Conservation (phyloP, 1,140 invertebrate species). For the Steinernema khuongi region DNA sequence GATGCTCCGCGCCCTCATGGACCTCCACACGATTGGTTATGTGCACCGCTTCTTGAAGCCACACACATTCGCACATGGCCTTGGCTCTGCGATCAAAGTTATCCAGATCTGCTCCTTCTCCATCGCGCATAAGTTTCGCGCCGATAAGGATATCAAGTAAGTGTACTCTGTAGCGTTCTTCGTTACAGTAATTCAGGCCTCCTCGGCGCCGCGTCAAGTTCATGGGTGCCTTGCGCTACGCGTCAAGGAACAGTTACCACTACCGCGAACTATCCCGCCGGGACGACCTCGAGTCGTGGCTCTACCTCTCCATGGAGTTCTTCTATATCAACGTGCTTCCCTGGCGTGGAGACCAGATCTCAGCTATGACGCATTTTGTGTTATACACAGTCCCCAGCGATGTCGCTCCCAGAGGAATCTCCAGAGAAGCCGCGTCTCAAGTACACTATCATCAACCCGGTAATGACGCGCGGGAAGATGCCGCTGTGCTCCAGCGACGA, state of each 20-base stretch:
- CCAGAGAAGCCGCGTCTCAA: no score
- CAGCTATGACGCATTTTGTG: no score
- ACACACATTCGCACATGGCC: neutral
- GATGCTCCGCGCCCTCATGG: conserved; percentile 11
- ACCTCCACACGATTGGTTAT: neutral
- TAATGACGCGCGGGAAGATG: no score
- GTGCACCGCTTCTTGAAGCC: conserved; percentile 9
- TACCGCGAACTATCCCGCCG: neutral
- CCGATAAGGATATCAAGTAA: neutral
- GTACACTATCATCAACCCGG: no score
- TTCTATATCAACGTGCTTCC: neutral
- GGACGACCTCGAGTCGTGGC: conserved; percentile 4
- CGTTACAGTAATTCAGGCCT: neutral
- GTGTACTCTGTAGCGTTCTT: neutral
- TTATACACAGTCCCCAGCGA: no score
- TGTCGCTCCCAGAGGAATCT: no score
- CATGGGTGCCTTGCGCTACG: neutral
- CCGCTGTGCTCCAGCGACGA: neutral
- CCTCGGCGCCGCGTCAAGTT: neutral
- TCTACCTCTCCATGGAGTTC: conserved; percentile 1
- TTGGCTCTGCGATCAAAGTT: neutral
- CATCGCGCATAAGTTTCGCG: neutral
- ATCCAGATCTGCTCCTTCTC: neutral
- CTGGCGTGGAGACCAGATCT: neutral
- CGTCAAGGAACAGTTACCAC: neutral